Evolutionary conservation across 2,113 vertebrate species (phyloP), one percentile per base, ranked within the genome.

Genomic region (Thalassoma bifasciatum): DNA sequence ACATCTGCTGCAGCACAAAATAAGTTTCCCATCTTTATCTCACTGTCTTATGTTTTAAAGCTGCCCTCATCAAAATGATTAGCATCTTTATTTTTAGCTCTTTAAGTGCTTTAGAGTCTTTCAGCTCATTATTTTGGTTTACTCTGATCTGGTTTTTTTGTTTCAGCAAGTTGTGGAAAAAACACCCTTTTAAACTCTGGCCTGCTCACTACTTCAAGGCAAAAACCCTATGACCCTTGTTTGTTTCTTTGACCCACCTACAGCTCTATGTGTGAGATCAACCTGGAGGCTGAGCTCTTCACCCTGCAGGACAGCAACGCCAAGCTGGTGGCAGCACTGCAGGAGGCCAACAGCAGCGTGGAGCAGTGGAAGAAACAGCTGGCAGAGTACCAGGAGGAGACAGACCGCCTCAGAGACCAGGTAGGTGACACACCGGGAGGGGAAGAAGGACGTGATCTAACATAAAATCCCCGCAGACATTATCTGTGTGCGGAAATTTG

Each of bases 341-440:
- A 95, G 1, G 97, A 99, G 67, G 97, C 97, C 81, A 97, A 97
- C 8, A 91, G 94, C 70, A 96, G 92, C 0, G 96, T 97, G 58
- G 94, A 96, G n/a, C 94, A 96, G 79, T 98, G 98, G 98, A 97
- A 98, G 91, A 95, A 96, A 66, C 97, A 99, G 92, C 93, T 99
- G 75, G 88, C 92, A 0, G 95, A 95, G 19, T 98, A 98, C 57
- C 95, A 97, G 72, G 95, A 96, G 50, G 97, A 99, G 94, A 96
- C 97, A 0, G 96, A 98, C 12, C 82, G 89, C 0, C 94, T 98
- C 69, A 72, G 95, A 72, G 95, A 96, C 44, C 90, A 98, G 95
- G 97, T 98, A 86, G 88, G 81, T 1, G 26, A 8, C 2, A 34
- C 7, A 19, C 1, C 8, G n/a, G 4, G 11, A 17, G 16, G 44